Conservation (phyloP, 2,797 vertebrate genomes). For the Myotis findleyi region DNA sequence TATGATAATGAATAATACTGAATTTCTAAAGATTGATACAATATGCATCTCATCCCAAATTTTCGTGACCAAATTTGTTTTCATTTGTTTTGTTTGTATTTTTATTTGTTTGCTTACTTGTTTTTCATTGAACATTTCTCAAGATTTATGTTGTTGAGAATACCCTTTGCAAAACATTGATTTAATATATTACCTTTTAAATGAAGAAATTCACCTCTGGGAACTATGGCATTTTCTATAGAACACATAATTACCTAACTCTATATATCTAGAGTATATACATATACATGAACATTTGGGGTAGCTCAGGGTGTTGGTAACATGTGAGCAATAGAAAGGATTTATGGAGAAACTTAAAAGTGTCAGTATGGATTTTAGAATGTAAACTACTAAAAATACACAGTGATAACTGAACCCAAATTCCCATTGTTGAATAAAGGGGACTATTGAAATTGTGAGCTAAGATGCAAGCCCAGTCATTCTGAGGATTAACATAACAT, state of each 20-base stretch:
- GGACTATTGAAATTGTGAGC: background rate
- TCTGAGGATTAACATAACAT: background rate
- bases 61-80: background rate
- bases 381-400: constrained; percentile 21
- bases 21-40: background rate
- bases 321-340: background rate
- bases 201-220: background rate
- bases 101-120: background rate
- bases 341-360: background rate
- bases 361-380: background rate
- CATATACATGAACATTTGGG: background rate
- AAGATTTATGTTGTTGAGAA: background rate
- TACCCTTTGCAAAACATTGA: background rate
- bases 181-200: background rate
- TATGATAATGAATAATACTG: background rate
- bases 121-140: background rate
- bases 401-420: background rate
- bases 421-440: background rate
- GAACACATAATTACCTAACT: background rate
- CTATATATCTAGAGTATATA: background rate
- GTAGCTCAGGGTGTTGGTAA: background rate
- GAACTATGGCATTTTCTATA: background rate
- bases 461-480: background rate
- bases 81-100: background rate
- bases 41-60: background rate